Evolutionary conservation across 2,113 vertebrate genomes (phyloP), one percentile per base, ranked within the genome.

Genomic region (Hystrix cristata): DNA sequence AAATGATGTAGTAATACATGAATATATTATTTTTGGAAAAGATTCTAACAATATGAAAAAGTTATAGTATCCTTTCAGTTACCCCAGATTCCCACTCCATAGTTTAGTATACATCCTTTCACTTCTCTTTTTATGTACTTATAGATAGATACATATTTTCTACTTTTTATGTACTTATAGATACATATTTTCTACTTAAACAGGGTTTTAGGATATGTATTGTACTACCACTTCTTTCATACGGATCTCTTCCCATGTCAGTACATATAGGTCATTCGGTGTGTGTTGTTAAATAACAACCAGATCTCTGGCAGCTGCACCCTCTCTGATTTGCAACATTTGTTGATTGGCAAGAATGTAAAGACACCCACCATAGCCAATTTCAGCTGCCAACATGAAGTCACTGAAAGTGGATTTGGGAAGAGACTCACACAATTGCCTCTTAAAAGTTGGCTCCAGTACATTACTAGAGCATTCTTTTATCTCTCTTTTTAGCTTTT

Each of bases 21-120:
- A 94, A 97, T 87, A 64, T 0, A 27, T 87, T 93, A 60, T 74
- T 74, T 86, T 74, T 92, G 23, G 79, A 85, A 95, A 85, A 67
- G 5, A 69, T 48, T 94, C 19, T n/a, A 95, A 78, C 5, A 87
- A 59, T 84, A 72, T n/a, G n/a, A 92, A 81, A 96, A 94, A 78
- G 8, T 81, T 93, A n/a, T 88, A 46, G 5, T 38, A 64, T 27
- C 15, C 1, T 83, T 84, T 62, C 11, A 16, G 19, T 90, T 69
- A 9, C 23, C 51, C 7, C 14, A 51, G 38, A 12, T 84, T 7
- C 38, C n/a, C 27, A 29, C 11, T 57, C 25, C 69, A 29, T 78
- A 51, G 9, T 74, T 92, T 91, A 14, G 5, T 83, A 86, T 80
- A 34, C 25, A 86, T 76, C 59, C 6, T 90, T 90, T 84, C n/a